Conservation (phyloP, 2,113 vertebrate genomes). For the Cettia cetti region DNA sequence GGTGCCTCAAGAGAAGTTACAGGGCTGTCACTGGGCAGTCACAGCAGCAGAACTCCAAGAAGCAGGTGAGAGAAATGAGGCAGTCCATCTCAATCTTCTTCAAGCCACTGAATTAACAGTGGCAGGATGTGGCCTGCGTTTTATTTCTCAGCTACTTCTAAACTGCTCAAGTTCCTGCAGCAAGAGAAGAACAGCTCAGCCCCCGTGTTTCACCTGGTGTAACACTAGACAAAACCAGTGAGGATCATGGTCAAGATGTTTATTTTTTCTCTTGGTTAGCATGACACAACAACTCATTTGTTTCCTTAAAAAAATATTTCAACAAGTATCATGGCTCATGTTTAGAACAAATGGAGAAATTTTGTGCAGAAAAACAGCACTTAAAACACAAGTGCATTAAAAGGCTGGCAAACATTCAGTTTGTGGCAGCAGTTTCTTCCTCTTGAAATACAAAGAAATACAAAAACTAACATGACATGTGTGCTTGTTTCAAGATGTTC, state of each 20-base stretch:
- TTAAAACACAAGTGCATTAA: constrained; percentile 36
- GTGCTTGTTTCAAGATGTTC: constrained; percentile 45
- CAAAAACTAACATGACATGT: constrained; percentile 47
- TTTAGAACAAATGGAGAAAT: constrained; percentile 48
- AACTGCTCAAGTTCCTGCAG: background rate
- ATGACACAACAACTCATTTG: constrained; percentile 33
- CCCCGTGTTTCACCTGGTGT: background rate
- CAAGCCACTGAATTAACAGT: background rate
- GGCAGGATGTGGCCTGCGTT: background rate
- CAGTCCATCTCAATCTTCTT: background rate
- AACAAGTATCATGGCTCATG: constrained; percentile 8
- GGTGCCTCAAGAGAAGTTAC: background rate
- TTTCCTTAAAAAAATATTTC: constrained; percentile 5
- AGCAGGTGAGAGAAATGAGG: background rate
- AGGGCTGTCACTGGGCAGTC: background rate
- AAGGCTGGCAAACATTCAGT: constrained; percentile 38
- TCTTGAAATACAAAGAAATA: constrained; percentile 66
- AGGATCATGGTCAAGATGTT: constrained; percentile 45
- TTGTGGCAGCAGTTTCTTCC: constrained; percentile 45
- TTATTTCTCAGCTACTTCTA: background rate
- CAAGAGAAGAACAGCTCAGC: background rate
- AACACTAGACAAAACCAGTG: background rate
- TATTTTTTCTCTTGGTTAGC: constrained; percentile 34
- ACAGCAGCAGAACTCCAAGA: background rate
- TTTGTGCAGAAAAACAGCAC: constrained; percentile 39